Evolutionary conservation across 1,140 invertebrate genomes (phyloP).

Genomic region (Temnothorax curvispinosus): DNA sequence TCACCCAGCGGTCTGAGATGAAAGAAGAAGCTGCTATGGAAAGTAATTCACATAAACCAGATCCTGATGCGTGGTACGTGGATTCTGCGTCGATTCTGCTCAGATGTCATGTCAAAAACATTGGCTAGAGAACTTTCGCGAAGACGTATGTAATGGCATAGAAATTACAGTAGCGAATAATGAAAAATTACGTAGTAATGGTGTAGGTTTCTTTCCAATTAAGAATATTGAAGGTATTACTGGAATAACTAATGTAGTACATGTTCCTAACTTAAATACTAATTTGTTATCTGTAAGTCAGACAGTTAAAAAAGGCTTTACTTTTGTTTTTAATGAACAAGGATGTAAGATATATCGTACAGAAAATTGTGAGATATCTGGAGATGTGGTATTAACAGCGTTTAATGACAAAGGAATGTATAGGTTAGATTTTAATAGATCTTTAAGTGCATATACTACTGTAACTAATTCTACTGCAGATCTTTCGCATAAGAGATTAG

Average conservation of each 20-base stretch:
- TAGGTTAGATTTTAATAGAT: neutral
- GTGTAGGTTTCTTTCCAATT: neutral
- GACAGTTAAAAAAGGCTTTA: neutral
- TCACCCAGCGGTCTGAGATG: neutral
- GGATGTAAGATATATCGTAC: neutral
- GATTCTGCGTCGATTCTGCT: neutral
- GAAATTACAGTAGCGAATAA: neutral
- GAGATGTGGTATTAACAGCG: neutral
- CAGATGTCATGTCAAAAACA: neutral
- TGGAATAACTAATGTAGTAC: neutral
- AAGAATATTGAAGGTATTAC: neutral
- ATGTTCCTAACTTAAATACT: neutral
- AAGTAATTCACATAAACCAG: neutral
- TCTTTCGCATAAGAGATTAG: neutral
- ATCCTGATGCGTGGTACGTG: neutral
- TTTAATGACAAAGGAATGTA: neutral
- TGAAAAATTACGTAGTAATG: neutral
- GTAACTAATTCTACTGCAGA: neutral
- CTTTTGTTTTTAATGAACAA: neutral
- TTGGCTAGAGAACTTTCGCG: neutral
- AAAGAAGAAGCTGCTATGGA: neutral
- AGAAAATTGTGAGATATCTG: neutral
- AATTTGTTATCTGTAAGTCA: neutral
- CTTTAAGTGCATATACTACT: neutral
- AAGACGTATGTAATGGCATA: neutral